These are phyloP conservation scores for Molothrus aeneus DNA, from an alignment of 2,797 vertebrate genomes.

Conservation along the genomic window DNA sequence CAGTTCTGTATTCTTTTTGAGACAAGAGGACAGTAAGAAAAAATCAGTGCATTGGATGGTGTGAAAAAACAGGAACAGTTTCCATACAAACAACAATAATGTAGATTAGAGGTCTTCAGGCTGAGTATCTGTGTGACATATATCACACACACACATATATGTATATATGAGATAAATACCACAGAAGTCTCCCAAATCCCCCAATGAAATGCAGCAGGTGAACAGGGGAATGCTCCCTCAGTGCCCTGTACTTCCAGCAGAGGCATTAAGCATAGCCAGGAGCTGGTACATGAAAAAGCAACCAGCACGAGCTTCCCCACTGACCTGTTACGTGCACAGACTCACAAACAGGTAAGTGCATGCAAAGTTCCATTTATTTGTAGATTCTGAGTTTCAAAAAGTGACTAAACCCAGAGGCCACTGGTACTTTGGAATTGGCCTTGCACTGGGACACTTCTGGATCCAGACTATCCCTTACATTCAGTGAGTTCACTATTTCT, in stretches of 20 bases:
- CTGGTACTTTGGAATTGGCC: not conserved
- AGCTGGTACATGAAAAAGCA: not conserved
- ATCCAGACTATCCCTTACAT: not conserved
- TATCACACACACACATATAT: not conserved
- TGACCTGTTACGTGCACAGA: accelerated
- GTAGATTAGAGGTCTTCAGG: not conserved
- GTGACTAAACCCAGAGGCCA: not conserved
- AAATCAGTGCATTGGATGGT: not conserved
- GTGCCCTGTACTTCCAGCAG: too few relatives aligned
- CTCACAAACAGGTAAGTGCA: not conserved
- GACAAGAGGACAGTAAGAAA: not conserved
- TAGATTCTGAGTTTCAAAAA: not conserved
- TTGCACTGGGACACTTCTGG: not conserved
- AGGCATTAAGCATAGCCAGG: not conserved
- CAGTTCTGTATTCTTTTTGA: not conserved
- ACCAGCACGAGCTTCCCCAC: not conserved
- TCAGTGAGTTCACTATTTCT: not conserved
- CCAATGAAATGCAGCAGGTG: not conserved
- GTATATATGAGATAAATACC: not conserved
- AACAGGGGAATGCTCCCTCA: not conserved
- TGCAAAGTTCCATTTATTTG: not conserved
- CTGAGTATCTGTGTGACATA: not conserved
- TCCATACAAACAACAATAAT: not conserved
- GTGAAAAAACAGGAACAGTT: not conserved
- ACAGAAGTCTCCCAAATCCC: not conserved